Evolutionary conservation across 2,888 invertebrate genomes (phyloP).

Genomic region (Allophyes oxyacanthae): DNA sequence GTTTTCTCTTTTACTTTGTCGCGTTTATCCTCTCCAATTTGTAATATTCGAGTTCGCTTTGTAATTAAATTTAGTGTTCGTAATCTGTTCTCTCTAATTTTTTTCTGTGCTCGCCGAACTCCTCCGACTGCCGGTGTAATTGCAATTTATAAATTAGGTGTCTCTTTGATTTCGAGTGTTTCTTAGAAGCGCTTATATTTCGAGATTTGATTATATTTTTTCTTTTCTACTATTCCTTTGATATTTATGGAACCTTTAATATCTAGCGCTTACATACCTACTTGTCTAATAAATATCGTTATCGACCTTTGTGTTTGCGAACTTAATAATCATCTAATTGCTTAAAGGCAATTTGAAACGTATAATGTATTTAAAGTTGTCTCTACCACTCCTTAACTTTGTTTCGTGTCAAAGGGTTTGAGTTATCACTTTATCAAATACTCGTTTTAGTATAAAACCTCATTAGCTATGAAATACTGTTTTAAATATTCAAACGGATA

Average conservation of each 20-base stretch:
- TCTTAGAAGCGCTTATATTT: slow-evolving; percentile 75
- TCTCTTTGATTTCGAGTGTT: slow-evolving; percentile 79
- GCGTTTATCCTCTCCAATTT: slow-evolving; percentile 89
- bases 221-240: slow-evolving; percentile 69
- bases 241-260: slow-evolving; percentile 62
- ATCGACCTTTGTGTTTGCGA: slow-evolving; percentile 41
- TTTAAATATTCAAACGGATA: slow-evolving; percentile 21
- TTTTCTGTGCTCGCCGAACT: slow-evolving; percentile 70
- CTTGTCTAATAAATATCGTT: slow-evolving; percentile 50
- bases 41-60: slow-evolving; percentile 87
- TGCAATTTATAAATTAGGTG: slow-evolving; percentile 87
- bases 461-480: slow-evolving; percentile 35
- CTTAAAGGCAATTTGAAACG: slow-evolving; percentile 45
- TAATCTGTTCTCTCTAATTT: slow-evolving; percentile 84
- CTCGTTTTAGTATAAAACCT: slow-evolving; percentile 43
- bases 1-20: slow-evolving; percentile 89
- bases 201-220: slow-evolving; percentile 74
- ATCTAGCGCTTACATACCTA: slow-evolving; percentile 44
- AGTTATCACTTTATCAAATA: slow-evolving; percentile 39
- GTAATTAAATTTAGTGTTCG: slow-evolving; percentile 89
- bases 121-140: slow-evolving; percentile 80
- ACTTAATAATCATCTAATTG: slow-evolving; percentile 47
- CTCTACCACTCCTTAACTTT: slow-evolving; percentile 41
- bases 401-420: slow-evolving; percentile 49
- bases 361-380: slow-evolving; percentile 54